Percentiles rank a stretch among this genome's conserved stretches.
Conservation (phyloP, 2,888 invertebrate species). For the Epinotia ramella region DNA sequence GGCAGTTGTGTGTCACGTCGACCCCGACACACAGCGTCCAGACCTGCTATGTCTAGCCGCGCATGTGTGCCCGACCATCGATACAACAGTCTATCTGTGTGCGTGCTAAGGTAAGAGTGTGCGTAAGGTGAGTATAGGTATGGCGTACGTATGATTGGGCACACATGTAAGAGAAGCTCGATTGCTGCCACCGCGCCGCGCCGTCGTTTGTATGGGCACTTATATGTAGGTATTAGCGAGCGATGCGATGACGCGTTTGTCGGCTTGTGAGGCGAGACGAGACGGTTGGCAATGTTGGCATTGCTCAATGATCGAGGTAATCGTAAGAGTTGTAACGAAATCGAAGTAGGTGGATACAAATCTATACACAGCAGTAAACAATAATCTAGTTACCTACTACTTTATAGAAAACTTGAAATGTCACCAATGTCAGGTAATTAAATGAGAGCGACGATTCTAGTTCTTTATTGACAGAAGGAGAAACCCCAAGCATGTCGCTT, state of each 20-base stretch:
- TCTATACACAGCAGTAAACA: slow-evolving; percentile 14
- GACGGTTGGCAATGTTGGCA: slow-evolving; percentile 84
- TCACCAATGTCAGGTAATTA: too few species aligned
- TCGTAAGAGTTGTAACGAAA: slow-evolving; percentile 63
- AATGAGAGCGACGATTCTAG: neutral
- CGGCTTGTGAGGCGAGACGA: slow-evolving; percentile 78
- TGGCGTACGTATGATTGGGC: slow-evolving; percentile 64
- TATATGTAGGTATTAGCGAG: slow-evolving; percentile 79
- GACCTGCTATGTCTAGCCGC: slow-evolving; percentile 74
- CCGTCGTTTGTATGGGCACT: slow-evolving; percentile 75
- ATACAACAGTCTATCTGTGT: slow-evolving; percentile 66
- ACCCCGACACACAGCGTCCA: slow-evolving; percentile 63
- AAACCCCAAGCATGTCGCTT: neutral
- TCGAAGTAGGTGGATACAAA: slow-evolving; percentile 37
- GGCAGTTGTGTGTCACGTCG: slow-evolving; percentile 61
- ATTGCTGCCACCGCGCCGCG: slow-evolving; percentile 75
- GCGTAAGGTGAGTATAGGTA: slow-evolving; percentile 60
- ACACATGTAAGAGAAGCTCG: slow-evolving; percentile 76
- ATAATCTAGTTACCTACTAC: slow-evolving; percentile 3
- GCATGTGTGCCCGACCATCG: slow-evolving; percentile 76
- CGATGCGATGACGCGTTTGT: slow-evolving; percentile 84
- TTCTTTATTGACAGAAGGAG: neutral
- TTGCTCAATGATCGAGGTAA: slow-evolving; percentile 84
- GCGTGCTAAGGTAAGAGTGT: slow-evolving; percentile 65
- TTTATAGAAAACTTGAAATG: neutral